A percentile compares a stretch with the other conserved stretches of the same genome.
Conservation (phyloP, 1,140 invertebrate species). For the Aphelinus atriplicis region DNA sequence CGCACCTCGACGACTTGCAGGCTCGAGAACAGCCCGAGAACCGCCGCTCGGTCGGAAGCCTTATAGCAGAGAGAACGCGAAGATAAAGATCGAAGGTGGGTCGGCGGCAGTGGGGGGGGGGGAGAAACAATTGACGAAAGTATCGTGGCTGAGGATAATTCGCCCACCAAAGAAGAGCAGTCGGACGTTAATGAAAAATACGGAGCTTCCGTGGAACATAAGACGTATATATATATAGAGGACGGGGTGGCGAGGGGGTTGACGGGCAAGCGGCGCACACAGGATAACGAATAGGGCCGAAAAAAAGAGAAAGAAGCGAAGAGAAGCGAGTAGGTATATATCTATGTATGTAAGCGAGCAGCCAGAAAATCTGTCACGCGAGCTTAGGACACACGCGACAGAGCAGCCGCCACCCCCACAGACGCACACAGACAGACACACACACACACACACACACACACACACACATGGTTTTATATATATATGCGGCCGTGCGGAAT, state of each 20-base stretch:
- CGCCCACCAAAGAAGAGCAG: neutral
- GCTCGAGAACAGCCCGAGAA: too few relatives aligned
- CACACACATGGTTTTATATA: too few relatives aligned
- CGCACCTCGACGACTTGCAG: too few relatives aligned
- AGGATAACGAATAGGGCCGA: constrained; percentile 9
- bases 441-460: too few relatives aligned
- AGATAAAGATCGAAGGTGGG: too few relatives aligned
- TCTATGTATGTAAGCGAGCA: neutral
- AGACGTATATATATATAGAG: constrained; percentile 41
- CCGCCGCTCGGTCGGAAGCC: too few relatives aligned
- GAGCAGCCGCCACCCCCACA: neutral
- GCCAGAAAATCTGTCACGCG: constrained; percentile 28
- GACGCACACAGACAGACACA: too few relatives aligned
- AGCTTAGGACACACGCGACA: constrained; percentile 39
- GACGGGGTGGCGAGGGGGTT: constrained; percentile 21
- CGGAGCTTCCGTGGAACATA: constrained; percentile 8
- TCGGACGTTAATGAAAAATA: constrained; percentile 22
- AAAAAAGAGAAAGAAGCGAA: neutral
- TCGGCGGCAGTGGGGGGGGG: too few relatives aligned
- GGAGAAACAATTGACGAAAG: too few relatives aligned
- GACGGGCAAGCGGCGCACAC: neutral
- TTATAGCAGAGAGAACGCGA: too few relatives aligned
- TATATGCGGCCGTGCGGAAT: too few relatives aligned
- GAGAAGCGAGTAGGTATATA: neutral
- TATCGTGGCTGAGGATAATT: neutral